Base-by-base conservation (phyloP, 2,797 vertebrate genomes). In the Enteromius thamalakanensis region DNA sequence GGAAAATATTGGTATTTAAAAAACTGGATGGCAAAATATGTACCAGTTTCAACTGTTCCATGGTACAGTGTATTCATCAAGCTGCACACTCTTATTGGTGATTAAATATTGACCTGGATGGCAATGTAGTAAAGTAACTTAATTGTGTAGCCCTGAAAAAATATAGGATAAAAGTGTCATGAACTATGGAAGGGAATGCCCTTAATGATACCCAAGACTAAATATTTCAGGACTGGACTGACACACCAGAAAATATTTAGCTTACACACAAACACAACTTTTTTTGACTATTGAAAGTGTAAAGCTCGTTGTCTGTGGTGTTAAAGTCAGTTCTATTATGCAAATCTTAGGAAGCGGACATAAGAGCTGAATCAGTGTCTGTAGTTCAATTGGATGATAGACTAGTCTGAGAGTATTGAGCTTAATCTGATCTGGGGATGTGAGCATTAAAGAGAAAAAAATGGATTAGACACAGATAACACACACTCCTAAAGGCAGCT, bases 361-460 rank as follows among this genome's bases (percentile, higher is more conserved):
- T 0, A 21, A 21, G 6, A 55, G 21, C 10, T 14, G 12, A 76
- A 76, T 40, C 77, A 23, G 64, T 32, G 53, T 26, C 4, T 62
- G 34, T 42, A 58, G 68, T 34, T 62, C 8, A 12, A 15, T 11
- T 79, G 53, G 53, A 17, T 80, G 53, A 80, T n/a, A 47, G 10
- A 70, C 49, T 40, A 55, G 67, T 53, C 65, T 70, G 23, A 71
- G 26, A 47, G 37, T 71, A n/a, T 17, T 62, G 53, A 62, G 40
- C 2, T 81, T 72, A 81, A 72, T 81, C 26, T 4, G 53, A 62
- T 81, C 53, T 81, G 53, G 32, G 53, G 47, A 47, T 62, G 79
- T 71, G 68, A 60, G 40, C 11, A 60, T 23, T 71, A 19, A 45
- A 26, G 37, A 60, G 67, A 47, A 80, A 62, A 19, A 71, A 80